Evolutionary conservation across 2,113 vertebrate species (phyloP), one percentile per base, ranked within the genome.

Genomic region (Chascanopsetta lugubris): DNA sequence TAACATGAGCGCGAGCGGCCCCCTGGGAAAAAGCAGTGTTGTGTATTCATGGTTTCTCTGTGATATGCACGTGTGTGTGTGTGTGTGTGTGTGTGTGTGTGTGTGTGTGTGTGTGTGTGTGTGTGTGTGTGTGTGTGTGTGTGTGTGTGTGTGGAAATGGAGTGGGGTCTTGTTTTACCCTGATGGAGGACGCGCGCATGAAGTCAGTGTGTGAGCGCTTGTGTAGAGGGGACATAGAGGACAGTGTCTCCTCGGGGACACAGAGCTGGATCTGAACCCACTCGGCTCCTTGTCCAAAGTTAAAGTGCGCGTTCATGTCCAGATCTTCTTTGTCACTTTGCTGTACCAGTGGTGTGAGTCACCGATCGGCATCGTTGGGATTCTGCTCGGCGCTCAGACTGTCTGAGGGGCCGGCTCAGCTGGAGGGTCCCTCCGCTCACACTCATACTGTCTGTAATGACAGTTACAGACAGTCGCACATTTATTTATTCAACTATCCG

Each of bases 31-130:
- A 34, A 34, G 11, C 32, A 34, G 32, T 11, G 32, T 65, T 78
- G 75, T 82, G 57, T 78, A 78, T 78, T 71, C 75, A 68, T 82
- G 74, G 56, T 50, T 49, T 51, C n/a, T 61, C 24, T 64, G 34
- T 36, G 51, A 61, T 60, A 6, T 42, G 30, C 8, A 10, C 56
- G 57, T 49, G 34, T 55, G 30, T 50, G 46, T n/a, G 59, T 17
- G 30, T 46, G 29, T 12, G 60, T 8, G 47, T 9, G 32, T 60
- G 61, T 62, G 32, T 69, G 25, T n/a, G n/a, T n/a, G n/a, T n/a
- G n/a, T n/a, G n/a, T n/a, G n/a, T n/a, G n/a, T n/a, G n/a, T n/a
- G n/a, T n/a, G n/a, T n/a, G n/a, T n/a, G 27, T 40, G 15, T 30
- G 8, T 27, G 59, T 17, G 30, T 46, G 29, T 12, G 60, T 8